Percentiles rank a stretch among this genome's conserved stretches.
These are phyloP conservation scores for Hemicrepidius hirtus DNA, from an alignment of 2,888 invertebrate species.

Conservation along the genomic window DNA sequence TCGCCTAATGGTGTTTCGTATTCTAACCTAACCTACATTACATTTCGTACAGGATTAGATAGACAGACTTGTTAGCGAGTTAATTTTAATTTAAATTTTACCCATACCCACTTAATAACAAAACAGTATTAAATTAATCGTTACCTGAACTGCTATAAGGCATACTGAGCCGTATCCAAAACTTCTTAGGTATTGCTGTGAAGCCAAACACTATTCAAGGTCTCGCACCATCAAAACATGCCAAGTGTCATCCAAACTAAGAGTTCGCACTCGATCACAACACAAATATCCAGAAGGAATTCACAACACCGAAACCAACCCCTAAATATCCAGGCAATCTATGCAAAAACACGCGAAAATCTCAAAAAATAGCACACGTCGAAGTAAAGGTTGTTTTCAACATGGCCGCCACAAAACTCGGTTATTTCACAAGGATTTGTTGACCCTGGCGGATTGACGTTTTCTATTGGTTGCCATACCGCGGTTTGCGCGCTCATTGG, in stretches of 20 bases:
- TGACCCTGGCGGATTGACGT: constrained; percentile 71
- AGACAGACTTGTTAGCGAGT: background rate
- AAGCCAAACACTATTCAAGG: constrained; percentile 71
- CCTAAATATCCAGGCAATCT: constrained; percentile 57
- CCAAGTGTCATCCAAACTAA: constrained; percentile 61
- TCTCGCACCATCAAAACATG: constrained; percentile 69
- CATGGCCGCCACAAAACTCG: constrained; percentile 73
- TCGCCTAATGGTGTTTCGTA: constrained; percentile 16
- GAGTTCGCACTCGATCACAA: constrained; percentile 59
- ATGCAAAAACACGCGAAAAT: constrained; percentile 65
- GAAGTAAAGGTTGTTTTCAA: constrained; percentile 73
- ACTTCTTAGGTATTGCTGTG: constrained; percentile 63
- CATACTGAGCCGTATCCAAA: constrained; percentile 68
- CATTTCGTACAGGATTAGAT: background rate
- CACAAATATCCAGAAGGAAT: constrained; percentile 58
- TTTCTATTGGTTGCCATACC: constrained; percentile 69
- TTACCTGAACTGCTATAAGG: constrained; percentile 67
- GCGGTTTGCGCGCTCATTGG: constrained; percentile 69
- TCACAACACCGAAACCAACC: constrained; percentile 58
- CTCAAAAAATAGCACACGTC: constrained; percentile 71
- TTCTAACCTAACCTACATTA: constrained; percentile 51
- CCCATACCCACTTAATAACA: background rate
- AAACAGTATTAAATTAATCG: background rate
- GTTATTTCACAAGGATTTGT: constrained; percentile 73
- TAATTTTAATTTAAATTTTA: constrained; percentile 8